Percentiles rank a stretch among this genome's conserved stretches.
Conservation (phyloP, 2,797 vertebrate species). For the Micropoecilia bifurca region DNA sequence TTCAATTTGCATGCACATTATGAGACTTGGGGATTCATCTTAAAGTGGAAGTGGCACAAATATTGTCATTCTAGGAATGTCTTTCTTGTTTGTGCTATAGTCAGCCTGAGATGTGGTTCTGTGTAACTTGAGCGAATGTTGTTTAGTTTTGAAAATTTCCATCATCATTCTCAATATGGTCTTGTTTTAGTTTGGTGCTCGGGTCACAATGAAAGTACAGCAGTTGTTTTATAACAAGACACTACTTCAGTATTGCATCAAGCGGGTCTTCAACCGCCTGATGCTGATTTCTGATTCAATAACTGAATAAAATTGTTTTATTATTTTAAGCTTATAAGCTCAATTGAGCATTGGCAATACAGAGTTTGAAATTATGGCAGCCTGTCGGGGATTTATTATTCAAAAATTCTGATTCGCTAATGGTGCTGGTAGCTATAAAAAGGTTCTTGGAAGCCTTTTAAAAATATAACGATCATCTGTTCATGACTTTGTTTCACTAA, state of each 20-base stretch:
- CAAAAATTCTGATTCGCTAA: background rate
- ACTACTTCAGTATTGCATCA: background rate
- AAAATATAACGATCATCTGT: background rate
- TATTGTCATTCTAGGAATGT: slow-evolving; percentile 26
- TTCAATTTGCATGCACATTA: background rate
- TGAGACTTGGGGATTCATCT: background rate
- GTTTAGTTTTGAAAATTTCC: background rate
- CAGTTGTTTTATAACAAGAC: background rate
- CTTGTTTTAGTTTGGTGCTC: background rate
- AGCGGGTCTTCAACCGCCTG: background rate
- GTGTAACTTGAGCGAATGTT: background rate
- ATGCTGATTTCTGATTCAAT: background rate
- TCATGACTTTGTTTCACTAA: background rate
- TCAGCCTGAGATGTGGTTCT: background rate
- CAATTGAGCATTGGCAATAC: background rate
- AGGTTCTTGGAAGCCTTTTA: background rate
- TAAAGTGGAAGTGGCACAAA: background rate
- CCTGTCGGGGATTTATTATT: background rate
- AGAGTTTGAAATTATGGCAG: background rate
- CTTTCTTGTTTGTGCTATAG: background rate
- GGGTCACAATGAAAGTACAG: background rate
- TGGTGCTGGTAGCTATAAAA: background rate
- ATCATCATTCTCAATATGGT: background rate
- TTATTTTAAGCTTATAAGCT: background rate
- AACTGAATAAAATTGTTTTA: background rate